Evolutionary conservation across 2,888 invertebrate species (phyloP).

Genomic region (Drosophila conformis): DNA sequence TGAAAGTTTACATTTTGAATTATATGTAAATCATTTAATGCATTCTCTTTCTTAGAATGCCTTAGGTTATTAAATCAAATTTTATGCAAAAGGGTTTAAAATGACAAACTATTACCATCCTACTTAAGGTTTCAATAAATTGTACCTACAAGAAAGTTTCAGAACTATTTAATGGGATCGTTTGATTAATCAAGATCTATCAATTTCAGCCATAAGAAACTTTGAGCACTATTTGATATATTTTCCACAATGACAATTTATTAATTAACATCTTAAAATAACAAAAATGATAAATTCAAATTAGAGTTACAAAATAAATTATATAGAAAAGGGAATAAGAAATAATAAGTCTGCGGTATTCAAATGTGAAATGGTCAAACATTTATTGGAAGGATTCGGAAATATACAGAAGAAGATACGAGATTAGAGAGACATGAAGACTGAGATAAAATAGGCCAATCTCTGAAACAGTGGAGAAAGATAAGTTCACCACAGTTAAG

Average conservation of each 20-base stretch:
- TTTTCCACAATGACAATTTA: neutral
- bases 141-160: fast-evolving
- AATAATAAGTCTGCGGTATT: too few species aligned
- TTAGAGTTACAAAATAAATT: too few species aligned
- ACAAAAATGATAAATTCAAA: neutral
- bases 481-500: neutral
- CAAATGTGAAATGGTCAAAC: too few species aligned
- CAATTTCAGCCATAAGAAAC: neutral
- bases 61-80: neutral
- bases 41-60: neutral
- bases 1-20: neutral
- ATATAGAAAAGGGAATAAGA: too few species aligned
- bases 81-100: neutral
- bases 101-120: too few species aligned
- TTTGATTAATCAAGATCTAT: neutral
- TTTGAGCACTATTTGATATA: neutral
- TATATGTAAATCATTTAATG: neutral
- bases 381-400: too few species aligned
- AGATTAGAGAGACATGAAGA: too few species aligned
- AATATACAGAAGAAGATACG: too few species aligned
- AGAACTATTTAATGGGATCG: neutral
- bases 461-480: neutral
- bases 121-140: too few species aligned
- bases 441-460: too few species aligned
- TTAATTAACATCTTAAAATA: neutral